phyloP scores from a whole-genome alignment of 2,113 vertebrate species.

The Mola mola region DNA sequence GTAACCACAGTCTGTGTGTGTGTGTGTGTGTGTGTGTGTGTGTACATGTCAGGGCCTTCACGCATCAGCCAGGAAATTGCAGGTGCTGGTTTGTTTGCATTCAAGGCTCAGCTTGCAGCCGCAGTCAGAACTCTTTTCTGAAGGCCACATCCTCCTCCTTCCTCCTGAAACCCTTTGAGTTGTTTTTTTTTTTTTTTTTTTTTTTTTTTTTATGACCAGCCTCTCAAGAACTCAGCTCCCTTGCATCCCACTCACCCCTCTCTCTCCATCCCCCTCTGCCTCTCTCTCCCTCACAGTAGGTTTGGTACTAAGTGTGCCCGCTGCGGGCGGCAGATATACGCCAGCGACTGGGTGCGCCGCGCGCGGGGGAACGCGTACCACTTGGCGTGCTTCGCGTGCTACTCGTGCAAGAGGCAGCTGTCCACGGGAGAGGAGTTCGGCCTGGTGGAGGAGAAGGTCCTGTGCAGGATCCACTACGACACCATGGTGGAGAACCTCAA shows the following conservation, averaged over 20 bases:
- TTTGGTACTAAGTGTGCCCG: slow-evolving; percentile 98
- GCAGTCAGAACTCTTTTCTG: slow-evolving; percentile 57
- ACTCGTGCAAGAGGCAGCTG: slow-evolving; percentile 96
- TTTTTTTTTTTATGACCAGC: no score
- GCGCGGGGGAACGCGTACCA: slow-evolving; percentile 96
- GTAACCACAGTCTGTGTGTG: slow-evolving; percentile 28
- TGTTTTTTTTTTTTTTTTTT: slow-evolving; percentile 18
- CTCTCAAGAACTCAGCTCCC: not conserved
- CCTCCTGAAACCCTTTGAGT: slow-evolving; percentile 47
- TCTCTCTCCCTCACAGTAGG: slow-evolving; percentile 85
- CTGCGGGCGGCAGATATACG: slow-evolving; percentile 95
- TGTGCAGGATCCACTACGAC: slow-evolving; percentile 97
- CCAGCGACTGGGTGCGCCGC: slow-evolving; percentile 97
- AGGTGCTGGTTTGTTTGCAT: slow-evolving; percentile 80
- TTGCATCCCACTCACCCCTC: slow-evolving; percentile 29
- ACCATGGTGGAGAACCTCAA: slow-evolving; percentile 99
- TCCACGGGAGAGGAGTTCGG: slow-evolving; percentile 98
- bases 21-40: slow-evolving; percentile 34
- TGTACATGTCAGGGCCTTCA: slow-evolving; percentile 72
- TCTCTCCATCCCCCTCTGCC: slow-evolving; percentile 6
- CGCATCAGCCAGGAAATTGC: slow-evolving; percentile 76
- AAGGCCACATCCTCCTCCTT: slow-evolving; percentile 66
- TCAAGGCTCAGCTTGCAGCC: slow-evolving; percentile 74
- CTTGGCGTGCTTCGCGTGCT: slow-evolving; percentile 96
- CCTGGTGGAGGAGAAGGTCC: slow-evolving; percentile 95